phyloP scores from a whole-genome alignment of 2,888 invertebrate species.

The Notocelia uddmanniana region DNA sequence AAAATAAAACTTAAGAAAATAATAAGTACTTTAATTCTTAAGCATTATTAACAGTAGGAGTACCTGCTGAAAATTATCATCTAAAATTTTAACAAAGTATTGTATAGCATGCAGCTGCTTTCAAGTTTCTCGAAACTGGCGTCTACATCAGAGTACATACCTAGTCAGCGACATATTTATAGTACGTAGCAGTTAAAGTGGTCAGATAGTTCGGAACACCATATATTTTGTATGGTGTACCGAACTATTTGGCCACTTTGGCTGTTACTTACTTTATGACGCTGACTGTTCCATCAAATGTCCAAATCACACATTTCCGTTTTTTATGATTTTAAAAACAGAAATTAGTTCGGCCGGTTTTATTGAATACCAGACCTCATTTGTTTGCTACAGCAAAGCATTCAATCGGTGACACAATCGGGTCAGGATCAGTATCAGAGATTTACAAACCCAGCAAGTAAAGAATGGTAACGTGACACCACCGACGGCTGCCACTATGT shows the following conservation, averaged over 20 bases:
- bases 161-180: no score
- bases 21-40: slow-evolving; percentile 22
- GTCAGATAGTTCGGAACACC: no score
- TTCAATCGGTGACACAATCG: slow-evolving; percentile 4
- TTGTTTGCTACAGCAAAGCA: slow-evolving; percentile 2
- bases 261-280: no score
- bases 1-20: slow-evolving; percentile 16
- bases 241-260: no score
- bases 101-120: neutral
- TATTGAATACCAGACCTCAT: neutral
- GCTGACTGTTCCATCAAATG: neutral
- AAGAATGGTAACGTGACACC: slow-evolving; percentile 83
- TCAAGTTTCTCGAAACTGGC: neutral
- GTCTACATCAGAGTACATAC: neutral
- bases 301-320: neutral
- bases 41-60: slow-evolving; percentile 12
- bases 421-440: slow-evolving; percentile 20
- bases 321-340: neutral
- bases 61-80: neutral
- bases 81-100: slow-evolving; percentile 9
- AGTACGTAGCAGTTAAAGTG: no score
- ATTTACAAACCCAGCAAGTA: slow-evolving; percentile 55
- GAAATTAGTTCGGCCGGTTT: no score
- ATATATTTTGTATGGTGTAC: no score
- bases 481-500: slow-evolving; percentile 81